These are phyloP conservation scores for Ganaspis sp. DNA, from an alignment of 1,140 invertebrate species.

Conservation along the genomic window DNA sequence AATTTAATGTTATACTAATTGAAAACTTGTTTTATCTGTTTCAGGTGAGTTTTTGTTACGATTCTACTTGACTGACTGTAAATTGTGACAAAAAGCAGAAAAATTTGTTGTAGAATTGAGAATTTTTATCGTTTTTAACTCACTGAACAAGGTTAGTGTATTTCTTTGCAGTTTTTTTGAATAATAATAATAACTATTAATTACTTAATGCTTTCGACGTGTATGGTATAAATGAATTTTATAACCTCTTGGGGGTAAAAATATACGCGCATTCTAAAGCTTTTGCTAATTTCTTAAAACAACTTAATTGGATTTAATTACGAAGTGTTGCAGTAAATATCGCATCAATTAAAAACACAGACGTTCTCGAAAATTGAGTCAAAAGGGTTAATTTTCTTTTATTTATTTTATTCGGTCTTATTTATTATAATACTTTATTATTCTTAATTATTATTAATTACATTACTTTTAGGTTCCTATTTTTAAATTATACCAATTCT, in stretches of 20 bases:
- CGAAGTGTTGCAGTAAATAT: background rate
- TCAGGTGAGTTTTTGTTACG: conserved; percentile 20
- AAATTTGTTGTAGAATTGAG: background rate
- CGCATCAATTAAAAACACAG: background rate
- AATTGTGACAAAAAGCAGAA: background rate
- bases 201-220: background rate
- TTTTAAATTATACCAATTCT: no score
- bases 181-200: background rate
- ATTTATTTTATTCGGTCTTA: no score
- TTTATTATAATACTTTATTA: no score
- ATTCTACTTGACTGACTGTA: background rate
- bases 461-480: no score
- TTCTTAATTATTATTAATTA: no score
- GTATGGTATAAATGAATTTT: background rate
- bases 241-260: background rate
- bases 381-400: no score
- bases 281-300: conserved; percentile 7
- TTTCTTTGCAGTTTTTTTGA: background rate
- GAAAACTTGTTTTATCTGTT: background rate
- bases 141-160: conserved; percentile 3
- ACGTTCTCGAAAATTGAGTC: background rate
- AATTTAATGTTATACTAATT: background rate
- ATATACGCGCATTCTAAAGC: background rate
- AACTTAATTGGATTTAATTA: background rate
- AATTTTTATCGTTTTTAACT: background rate